These are phyloP conservation scores for Acanthacorydalis orientalis DNA, from an alignment of 2,888 invertebrate genomes.

Conservation along the genomic window DNA sequence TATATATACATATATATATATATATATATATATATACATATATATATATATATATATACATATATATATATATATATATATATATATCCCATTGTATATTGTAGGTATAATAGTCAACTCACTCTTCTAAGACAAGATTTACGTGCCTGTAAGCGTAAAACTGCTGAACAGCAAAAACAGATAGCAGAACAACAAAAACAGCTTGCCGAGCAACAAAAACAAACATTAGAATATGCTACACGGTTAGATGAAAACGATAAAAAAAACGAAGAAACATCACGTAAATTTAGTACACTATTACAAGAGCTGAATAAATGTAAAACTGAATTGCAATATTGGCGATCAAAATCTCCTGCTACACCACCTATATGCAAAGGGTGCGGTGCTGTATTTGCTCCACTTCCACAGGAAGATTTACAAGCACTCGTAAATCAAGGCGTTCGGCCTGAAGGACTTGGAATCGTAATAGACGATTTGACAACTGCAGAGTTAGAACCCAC, in stretches of 20 bases:
- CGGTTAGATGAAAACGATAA: conserved; percentile 77
- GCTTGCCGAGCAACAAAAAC: conserved; percentile 55
- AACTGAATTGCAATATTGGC: conserved; percentile 82
- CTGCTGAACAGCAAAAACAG: conserved; percentile 72
- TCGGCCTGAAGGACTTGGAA: conserved; percentile 32
- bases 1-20: background rate
- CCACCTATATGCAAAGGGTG: conserved; percentile 56
- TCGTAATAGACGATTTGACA: conserved; percentile 14
- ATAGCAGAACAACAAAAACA: conserved; percentile 60
- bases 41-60: no score
- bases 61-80: background rate
- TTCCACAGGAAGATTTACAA: conserved; percentile 41
- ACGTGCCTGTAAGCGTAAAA: conserved; percentile 63
- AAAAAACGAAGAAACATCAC: conserved; percentile 76
- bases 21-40: background rate
- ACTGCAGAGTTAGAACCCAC: background rate
- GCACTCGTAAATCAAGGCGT: conserved; percentile 41
- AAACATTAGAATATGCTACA: conserved; percentile 61
- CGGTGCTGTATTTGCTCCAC: conserved; percentile 39
- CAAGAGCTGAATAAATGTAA: conserved; percentile 84
- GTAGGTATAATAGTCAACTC: conserved; percentile 64
- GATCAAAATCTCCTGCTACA: conserved; percentile 69
- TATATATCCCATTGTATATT: conserved; percentile 4
- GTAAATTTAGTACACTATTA: conserved; percentile 74
- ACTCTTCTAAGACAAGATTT: conserved; percentile 63